Conservation (phyloP, 1,140 invertebrate species). For the Pygmarrhopalites habei region DNA sequence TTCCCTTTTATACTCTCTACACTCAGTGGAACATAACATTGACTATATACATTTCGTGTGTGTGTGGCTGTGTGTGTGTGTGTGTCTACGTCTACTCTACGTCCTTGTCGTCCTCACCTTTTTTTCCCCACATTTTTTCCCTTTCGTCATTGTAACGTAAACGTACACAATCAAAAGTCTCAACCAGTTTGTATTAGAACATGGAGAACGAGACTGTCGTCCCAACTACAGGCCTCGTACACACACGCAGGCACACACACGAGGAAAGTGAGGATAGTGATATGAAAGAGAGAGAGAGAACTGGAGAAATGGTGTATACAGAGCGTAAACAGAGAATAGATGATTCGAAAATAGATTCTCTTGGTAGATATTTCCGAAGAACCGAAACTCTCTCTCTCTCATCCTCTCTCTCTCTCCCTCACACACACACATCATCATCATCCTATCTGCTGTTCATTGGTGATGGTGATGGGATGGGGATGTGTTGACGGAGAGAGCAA, state of each 20-base stretch:
- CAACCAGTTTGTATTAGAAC: not conserved
- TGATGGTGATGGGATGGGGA: not conserved
- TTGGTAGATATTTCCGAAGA: too few relatives aligned
- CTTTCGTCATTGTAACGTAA: not conserved
- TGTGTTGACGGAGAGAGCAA: slow-evolving; percentile 2
- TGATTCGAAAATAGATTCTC: too few relatives aligned
- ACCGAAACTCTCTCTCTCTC: not conserved
- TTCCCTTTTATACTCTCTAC: too few relatives aligned
- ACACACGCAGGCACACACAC: not conserved
- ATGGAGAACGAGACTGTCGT: too few relatives aligned
- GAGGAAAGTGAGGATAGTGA: not conserved
- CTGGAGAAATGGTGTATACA: not conserved
- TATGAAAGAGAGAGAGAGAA: not conserved
- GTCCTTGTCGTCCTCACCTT: not conserved
- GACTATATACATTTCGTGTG: too few relatives aligned
- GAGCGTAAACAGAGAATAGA: too few relatives aligned
- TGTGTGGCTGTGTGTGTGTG: too few relatives aligned
- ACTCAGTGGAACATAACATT: too few relatives aligned
- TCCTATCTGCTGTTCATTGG: not conserved
- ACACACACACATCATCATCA: too few relatives aligned
- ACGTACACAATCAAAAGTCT: not conserved
- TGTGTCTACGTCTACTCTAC: slow-evolving; percentile 1
- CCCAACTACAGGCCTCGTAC: too few relatives aligned
- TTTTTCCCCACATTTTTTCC: not conserved
- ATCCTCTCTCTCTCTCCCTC: too few relatives aligned